Percentiles rank a stretch among this genome's conserved stretches.
These are phyloP conservation scores for Vimba vimba DNA, from an alignment of 2,113 vertebrate genomes.

Conservation along the genomic window DNA sequence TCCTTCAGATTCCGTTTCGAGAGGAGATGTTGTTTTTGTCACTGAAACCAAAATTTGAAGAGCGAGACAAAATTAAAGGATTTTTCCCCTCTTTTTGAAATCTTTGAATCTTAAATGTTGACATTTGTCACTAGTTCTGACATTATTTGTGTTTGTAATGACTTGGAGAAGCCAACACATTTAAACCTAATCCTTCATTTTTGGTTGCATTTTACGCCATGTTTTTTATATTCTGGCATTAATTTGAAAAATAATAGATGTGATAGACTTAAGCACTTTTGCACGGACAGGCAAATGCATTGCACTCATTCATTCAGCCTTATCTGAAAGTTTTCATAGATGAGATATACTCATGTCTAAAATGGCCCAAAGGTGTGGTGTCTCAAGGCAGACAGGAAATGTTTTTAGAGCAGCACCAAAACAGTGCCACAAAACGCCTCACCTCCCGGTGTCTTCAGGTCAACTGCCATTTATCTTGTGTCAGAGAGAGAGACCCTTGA, in stretches of 20 bases:
- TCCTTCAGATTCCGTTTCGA: constrained; percentile 39
- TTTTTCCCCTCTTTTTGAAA: neutral
- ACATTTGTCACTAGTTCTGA: neutral
- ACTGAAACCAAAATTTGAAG: neutral
- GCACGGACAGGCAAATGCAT: neutral
- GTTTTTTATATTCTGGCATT: neutral
- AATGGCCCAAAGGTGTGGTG: constrained; percentile 44
- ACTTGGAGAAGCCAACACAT: neutral
- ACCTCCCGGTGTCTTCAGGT: constrained; percentile 66
- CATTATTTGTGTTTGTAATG: neutral
- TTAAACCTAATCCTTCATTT: neutral
- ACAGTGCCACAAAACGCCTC: constrained; percentile 65
- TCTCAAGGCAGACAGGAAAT: constrained; percentile 61
- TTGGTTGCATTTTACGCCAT: neutral
- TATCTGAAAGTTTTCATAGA: constrained; percentile 27
- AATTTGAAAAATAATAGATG: neutral
- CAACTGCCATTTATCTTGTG: constrained; percentile 72
- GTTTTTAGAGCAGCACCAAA: constrained; percentile 60
- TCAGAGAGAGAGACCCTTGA: constrained; percentile 62
- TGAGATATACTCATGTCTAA: constrained; percentile 34
- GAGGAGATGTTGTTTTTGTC: constrained; percentile 42
- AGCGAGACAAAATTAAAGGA: neutral
- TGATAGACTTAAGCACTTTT: neutral
- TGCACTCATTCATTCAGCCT: constrained; percentile 16
- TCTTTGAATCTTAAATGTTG: neutral